Evolutionary conservation across 2,113 vertebrate genomes (phyloP), one percentile per base, ranked within the genome.

Genomic region (Panurus biarmicus): DNA sequence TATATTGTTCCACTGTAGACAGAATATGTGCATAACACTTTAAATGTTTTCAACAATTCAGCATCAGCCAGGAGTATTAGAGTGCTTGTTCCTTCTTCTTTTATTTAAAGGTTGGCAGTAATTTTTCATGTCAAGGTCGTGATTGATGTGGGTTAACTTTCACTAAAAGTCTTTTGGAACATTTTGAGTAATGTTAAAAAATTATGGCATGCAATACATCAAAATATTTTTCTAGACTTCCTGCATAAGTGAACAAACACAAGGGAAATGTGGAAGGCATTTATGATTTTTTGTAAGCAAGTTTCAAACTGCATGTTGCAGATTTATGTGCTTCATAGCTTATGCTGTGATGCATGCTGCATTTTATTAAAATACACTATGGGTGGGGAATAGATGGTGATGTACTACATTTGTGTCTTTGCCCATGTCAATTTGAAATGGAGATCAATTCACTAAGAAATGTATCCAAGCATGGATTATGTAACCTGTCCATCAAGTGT

Each of bases 131-230:
- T 97, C 96, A 96, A 96, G 85, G 85, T 96, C 28, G 14, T 94
- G 93, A 96, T 93, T 97, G 97, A 95, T 95, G 85, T 74, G 72
- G 84, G 94, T 97, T 97, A 97, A 95, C 67, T 95, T 96, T 90
- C 67, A 91, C 84, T 96, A 93, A 94, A 96, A 96, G 84, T 51
- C 88, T 94, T 94, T 85, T 89, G 89, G 88, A 97, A 96, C 90
- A 81, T 96, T 96, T 93, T 97, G 93, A 97, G 73, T 96, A 89
- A 94, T 94, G 89, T 90, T 96, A 95, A 96, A 89, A 89, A 97
- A 97, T 75, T 91, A 77, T 79, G 77, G 58, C 66, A 93, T 94
- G 91, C 42, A 95, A 96, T 95, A 85, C 79, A 96, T 91, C 82
- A 88, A 89, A 96, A 96, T 95, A 93, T 96, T 95, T 97, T 95